phyloP scores from a whole-genome alignment of 2,888 invertebrate species.

The Stenotaenia linearis region DNA sequence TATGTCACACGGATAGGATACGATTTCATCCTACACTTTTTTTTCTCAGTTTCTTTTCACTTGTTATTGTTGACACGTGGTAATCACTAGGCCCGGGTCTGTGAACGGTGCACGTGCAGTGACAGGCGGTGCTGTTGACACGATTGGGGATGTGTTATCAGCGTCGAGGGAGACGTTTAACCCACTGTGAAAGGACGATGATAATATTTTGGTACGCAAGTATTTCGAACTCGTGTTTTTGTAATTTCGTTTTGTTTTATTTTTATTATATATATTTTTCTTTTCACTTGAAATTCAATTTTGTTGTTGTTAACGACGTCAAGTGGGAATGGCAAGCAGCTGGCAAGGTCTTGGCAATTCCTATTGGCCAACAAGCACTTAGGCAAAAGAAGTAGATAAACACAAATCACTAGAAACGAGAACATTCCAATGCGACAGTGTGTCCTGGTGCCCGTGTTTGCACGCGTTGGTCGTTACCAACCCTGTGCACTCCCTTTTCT shows the following conservation, averaged over 20 bases:
- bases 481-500: background rate
- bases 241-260: background rate
- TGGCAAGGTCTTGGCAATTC: constrained; percentile 17
- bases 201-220: background rate
- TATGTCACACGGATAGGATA: constrained; percentile 12
- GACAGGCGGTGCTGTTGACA: constrained; percentile 19
- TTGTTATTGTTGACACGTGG: constrained; percentile 24
- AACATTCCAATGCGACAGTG: constrained; percentile 24
- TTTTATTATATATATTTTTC: background rate
- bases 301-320: constrained; percentile 2
- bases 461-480: constrained; percentile 6
- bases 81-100: constrained; percentile 4
- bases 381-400: constrained; percentile 22
- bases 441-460: constrained; percentile 12
- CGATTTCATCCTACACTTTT: background rate
- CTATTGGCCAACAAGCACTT: constrained; percentile 26
- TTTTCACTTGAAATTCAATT: constrained; percentile 1
- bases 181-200: background rate
- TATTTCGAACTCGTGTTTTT: background rate
- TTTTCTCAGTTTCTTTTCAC: background rate
- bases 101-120: background rate
- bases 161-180: constrained; percentile 21
- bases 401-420: constrained; percentile 26
- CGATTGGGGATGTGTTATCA: constrained; percentile 16
- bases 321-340: constrained; percentile 24